Conservation (phyloP, 2,797 vertebrate genomes). For the Smutsia gigantea region DNA sequence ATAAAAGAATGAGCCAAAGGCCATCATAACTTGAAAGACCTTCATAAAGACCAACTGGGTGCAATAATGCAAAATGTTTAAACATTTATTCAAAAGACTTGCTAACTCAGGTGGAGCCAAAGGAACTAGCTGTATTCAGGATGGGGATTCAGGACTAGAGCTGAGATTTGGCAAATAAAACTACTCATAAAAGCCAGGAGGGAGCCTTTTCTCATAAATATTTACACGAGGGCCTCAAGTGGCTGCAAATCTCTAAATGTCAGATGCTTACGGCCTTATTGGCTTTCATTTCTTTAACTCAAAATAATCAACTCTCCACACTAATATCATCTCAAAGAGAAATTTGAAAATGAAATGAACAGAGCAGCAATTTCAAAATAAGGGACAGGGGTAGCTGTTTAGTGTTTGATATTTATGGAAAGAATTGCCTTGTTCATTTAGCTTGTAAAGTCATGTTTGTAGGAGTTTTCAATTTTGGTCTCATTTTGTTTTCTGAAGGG, state of each 20-base stretch:
- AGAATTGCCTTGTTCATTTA: conserved; percentile 32
- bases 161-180: conserved; percentile 51
- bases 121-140: conserved; percentile 30
- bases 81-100: background rate
- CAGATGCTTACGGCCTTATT: conserved; percentile 17
- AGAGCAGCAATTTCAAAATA: conserved; percentile 48
- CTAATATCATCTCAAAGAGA: conserved; percentile 58
- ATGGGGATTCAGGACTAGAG: conserved; percentile 36
- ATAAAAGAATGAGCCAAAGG: background rate
- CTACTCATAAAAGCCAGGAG: background rate
- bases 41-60: background rate
- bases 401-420: conserved; percentile 43
- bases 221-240: conserved; percentile 51
- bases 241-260: conserved; percentile 62
- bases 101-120: background rate
- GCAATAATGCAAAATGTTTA: background rate
- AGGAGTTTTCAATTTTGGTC: conserved; percentile 9
- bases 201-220: conserved; percentile 48
- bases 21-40: background rate
- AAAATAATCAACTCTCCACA: conserved; percentile 50
- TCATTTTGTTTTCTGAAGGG: conserved; percentile 30
- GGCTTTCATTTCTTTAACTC: conserved; percentile 11
- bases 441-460: background rate
- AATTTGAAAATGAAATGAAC: conserved; percentile 41
- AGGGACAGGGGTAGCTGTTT: background rate